Percentiles rank a stretch among this genome's conserved stretches.
Conservation (phyloP, 2,797 vertebrate species). For the Megaceryle alcyon region DNA sequence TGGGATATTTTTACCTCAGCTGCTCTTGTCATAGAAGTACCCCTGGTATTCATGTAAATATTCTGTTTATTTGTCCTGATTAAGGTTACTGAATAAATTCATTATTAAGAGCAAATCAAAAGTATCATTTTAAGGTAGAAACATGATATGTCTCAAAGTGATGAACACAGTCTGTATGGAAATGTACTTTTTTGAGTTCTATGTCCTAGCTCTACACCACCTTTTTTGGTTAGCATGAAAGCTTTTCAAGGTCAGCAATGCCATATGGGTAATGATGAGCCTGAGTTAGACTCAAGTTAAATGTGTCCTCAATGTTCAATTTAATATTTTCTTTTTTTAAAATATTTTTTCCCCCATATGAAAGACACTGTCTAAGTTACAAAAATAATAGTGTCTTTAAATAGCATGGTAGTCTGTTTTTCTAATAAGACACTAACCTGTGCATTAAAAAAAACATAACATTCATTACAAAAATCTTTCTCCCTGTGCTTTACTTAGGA, state of each 20-base stretch:
- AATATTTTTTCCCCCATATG: not conserved
- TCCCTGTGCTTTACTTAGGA: not conserved
- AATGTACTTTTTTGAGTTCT: not conserved
- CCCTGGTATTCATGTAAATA: not conserved
- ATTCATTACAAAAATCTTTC: not conserved
- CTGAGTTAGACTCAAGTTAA: slow-evolving; percentile 48
- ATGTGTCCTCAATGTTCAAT: slow-evolving; percentile 32
- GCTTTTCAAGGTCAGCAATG: slow-evolving; percentile 66
- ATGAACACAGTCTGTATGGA: not conserved
- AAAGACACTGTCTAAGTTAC: not conserved
- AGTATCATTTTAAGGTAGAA: not conserved
- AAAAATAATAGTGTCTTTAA: slow-evolving; percentile 1
- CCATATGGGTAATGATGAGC: slow-evolving; percentile 35
- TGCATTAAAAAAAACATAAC: not conserved
- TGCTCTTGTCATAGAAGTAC: not conserved
- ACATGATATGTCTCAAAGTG: not conserved
- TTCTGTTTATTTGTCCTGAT: not conserved
- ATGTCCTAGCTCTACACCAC: not conserved
- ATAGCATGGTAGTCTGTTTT: not conserved
- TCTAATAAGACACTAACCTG: not conserved
- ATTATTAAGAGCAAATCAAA: not conserved
- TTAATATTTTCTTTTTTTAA: slow-evolving; percentile 57
- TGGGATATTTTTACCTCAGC: not conserved
- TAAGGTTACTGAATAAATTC: not conserved
- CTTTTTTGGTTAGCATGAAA: slow-evolving; percentile 19